Percentiles rank a stretch among this genome's conserved stretches.
Conservation (phyloP, 2,888 invertebrate species). For the Julus scanicus region DNA sequence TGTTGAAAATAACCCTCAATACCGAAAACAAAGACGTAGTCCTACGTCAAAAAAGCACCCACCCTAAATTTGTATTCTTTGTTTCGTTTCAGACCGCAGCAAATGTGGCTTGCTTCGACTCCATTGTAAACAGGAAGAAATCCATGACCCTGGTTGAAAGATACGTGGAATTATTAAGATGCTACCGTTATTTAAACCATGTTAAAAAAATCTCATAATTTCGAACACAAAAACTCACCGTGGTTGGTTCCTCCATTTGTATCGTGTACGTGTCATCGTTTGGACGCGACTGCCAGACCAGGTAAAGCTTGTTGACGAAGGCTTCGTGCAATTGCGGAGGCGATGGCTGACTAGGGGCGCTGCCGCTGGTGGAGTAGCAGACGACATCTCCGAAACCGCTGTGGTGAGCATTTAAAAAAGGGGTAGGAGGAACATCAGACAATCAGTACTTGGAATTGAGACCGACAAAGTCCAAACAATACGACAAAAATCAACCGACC, state of each 20-base stretch:
- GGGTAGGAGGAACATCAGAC: too few species aligned
- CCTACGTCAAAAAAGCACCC: too few species aligned
- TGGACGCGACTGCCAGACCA: slow-evolving; percentile 80
- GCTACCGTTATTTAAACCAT: not conserved
- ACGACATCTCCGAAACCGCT: slow-evolving; percentile 66
- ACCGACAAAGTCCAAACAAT: too few species aligned
- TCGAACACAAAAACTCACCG: slow-evolving; percentile 25
- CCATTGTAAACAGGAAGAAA: slow-evolving; percentile 85
- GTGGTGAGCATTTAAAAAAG: slow-evolving; percentile 47
- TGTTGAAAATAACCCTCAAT: not conserved
- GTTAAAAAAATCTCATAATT: too few species aligned
- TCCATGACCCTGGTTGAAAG: slow-evolving; percentile 73
- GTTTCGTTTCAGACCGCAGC: slow-evolving; percentile 77
- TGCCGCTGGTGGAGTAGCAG: slow-evolving; percentile 77
- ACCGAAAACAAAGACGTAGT: slow-evolving; percentile 58
- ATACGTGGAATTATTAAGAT: slow-evolving; percentile 8
- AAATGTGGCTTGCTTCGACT: slow-evolving; percentile 75
- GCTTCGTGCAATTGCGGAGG: slow-evolving; percentile 78
- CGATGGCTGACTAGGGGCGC: slow-evolving; percentile 81
- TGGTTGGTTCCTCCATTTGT: slow-evolving; percentile 76
- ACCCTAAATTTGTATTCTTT: slow-evolving; percentile 81
- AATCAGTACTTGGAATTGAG: too few species aligned
- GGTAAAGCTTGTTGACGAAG: slow-evolving; percentile 73
- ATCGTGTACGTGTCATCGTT: slow-evolving; percentile 84
- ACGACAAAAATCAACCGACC: slow-evolving; percentile 63